phyloP scores from a whole-genome alignment of 2,113 vertebrate genomes.

The Athene noctua region DNA sequence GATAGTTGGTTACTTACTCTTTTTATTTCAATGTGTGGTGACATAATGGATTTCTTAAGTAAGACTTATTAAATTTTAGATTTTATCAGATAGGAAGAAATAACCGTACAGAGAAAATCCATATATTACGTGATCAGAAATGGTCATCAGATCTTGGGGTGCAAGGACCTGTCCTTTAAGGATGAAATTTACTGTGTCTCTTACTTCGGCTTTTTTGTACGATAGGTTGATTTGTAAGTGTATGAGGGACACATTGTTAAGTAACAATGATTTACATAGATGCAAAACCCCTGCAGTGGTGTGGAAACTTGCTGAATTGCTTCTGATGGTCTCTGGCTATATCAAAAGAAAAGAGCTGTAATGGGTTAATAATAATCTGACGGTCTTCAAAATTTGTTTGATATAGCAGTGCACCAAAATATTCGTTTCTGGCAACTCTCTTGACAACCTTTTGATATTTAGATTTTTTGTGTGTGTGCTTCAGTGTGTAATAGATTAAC shows the following conservation, averaged over 20 bases:
- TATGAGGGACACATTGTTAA: not conserved
- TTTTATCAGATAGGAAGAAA: not conserved
- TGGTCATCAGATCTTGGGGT: not conserved
- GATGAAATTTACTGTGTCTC: not conserved
- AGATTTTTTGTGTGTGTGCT: conserved; percentile 32
- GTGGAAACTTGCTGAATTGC: not conserved
- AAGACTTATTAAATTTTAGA: not conserved
- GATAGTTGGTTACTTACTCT: not conserved
- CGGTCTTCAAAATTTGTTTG: conserved; percentile 28
- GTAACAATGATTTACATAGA: not conserved
- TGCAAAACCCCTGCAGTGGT: not conserved
- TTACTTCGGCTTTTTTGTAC: not conserved
- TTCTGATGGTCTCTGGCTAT: not conserved
- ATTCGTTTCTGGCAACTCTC: conserved; percentile 3
- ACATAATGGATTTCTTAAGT: not conserved
- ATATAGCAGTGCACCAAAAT: conserved; percentile 9
- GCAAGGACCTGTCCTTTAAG: not conserved
- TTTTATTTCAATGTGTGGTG: conserved; percentile 44
- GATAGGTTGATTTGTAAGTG: not conserved
- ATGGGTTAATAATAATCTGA: not conserved
- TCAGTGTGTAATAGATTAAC: conserved; percentile 56
- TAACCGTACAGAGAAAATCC: not conserved
- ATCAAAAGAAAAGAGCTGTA: not conserved
- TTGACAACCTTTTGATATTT: conserved; percentile 16
- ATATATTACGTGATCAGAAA: not conserved